Base-by-base conservation (phyloP, 2,113 vertebrate genomes). In the Hydropotes inermis region DNA sequence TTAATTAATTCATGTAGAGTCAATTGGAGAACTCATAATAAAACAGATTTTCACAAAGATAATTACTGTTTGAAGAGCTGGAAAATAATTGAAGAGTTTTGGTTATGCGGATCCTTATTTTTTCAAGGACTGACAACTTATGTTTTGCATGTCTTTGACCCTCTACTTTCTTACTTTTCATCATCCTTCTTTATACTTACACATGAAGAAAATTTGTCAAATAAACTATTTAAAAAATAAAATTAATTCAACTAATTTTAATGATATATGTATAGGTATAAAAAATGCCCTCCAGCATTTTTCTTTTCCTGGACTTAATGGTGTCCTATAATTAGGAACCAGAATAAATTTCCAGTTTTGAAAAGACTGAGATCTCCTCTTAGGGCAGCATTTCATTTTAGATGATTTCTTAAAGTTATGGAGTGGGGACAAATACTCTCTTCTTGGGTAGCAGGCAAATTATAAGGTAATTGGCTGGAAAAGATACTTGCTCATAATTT, bases 21-120 rank as follows among this genome's bases (percentile, higher is more conserved):
- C 11, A 93, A 13, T 50, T 89, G 47, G 33, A 94, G 86, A 23
- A 50, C 67, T 67, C 14, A 55, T 86, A 86, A 92, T 91, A 87
- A 96, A 79, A 43, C 1, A 47, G 4, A 39, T 87, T 88, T 96
- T 87, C 25, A 95, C 84, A 95, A 94, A 91, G 13, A 27, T 85
- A 85, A 95, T 45, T 94, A 50, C 23, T 96, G 43, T 76, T 82
- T 87, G 19, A 90, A 94, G 36, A 91, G 43, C 28, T 93, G 15
- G 54, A 89, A 97, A 92, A 57, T 82, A 95, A 86, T 79, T 83
- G 57, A 83, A 94, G 23, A 30, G 15, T 64, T 95, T 93, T 23
- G 47, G 2, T 61, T 91, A 50, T 54, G 13, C 27, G 17, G 39
- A 92, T 58, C 1, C 4, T 76, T 94, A 95, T 67, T 95, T 95